Percentiles rank a stretch among this genome's conserved stretches.
Evolutionary conservation across 2,797 vertebrate species (phyloP).

Genomic region (Loriculus beryllinus): DNA sequence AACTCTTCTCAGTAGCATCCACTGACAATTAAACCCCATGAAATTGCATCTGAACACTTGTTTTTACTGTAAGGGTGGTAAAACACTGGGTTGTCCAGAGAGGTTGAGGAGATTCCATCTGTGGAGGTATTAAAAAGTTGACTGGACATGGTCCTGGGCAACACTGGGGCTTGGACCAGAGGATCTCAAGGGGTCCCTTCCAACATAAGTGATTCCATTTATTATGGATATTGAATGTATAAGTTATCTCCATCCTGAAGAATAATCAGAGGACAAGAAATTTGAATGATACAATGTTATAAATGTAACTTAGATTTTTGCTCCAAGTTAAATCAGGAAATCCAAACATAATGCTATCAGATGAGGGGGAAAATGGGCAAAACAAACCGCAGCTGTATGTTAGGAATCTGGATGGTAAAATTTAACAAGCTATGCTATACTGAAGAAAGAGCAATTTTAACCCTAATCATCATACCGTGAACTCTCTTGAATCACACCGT

Average conservation of each 20-base stretch:
- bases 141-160: neutral
- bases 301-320: neutral
- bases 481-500: neutral
- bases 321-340: neutral
- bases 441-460: neutral
- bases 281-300: neutral
- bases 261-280: neutral
- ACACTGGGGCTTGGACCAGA: neutral
- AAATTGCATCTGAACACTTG: neutral
- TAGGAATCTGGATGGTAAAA: neutral
- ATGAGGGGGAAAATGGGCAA: fast-evolving
- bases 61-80: neutral
- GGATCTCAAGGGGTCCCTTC: neutral
- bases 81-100: neutral
- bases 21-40: neutral
- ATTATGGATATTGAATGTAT: neutral
- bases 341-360: neutral
- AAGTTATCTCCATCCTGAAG: neutral
- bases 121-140: neutral
- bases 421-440: neutral
- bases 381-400: neutral
- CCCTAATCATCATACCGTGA: neutral
- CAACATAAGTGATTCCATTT: neutral
- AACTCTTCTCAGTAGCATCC: neutral
- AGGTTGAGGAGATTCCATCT: neutral